Conservation (phyloP, 2,113 vertebrate genomes). For the Centrocercus urophasianus region DNA sequence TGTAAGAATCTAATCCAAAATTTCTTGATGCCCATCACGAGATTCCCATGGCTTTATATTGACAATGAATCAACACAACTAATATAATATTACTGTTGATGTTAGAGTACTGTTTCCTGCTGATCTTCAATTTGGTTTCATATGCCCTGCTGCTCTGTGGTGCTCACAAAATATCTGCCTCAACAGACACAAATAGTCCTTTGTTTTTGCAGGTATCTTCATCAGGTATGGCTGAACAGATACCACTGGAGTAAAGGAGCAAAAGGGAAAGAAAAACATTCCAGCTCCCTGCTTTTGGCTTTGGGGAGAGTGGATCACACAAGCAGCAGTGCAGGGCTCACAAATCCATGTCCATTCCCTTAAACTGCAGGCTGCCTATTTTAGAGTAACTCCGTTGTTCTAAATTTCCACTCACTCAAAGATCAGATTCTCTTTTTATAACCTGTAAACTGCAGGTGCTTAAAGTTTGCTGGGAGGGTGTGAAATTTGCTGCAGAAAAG, state of each 20-base stretch:
- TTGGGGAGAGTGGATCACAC: not conserved
- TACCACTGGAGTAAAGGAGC: not conserved
- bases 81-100: not conserved
- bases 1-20: not conserved
- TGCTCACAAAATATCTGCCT: not conserved
- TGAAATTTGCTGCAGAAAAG: not conserved
- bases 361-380: not conserved
- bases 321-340: not conserved
- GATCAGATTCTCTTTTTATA: not conserved
- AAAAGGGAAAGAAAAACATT: not conserved
- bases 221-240: not conserved
- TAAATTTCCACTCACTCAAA: not conserved
- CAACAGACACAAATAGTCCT: rapidly evolving
- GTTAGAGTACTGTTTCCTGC: not conserved
- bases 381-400: not conserved
- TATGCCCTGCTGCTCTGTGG: not conserved
- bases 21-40: not conserved
- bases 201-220: not conserved
- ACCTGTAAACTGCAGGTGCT: not conserved
- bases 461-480: not conserved
- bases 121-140: not conserved
- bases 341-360: not conserved
- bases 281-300: not conserved
- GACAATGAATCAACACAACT: not conserved
- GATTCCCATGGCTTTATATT: not conserved